These are phyloP conservation scores for Condylura cristata DNA, from an alignment of 2,113 vertebrate species.

Conservation along the genomic window DNA sequence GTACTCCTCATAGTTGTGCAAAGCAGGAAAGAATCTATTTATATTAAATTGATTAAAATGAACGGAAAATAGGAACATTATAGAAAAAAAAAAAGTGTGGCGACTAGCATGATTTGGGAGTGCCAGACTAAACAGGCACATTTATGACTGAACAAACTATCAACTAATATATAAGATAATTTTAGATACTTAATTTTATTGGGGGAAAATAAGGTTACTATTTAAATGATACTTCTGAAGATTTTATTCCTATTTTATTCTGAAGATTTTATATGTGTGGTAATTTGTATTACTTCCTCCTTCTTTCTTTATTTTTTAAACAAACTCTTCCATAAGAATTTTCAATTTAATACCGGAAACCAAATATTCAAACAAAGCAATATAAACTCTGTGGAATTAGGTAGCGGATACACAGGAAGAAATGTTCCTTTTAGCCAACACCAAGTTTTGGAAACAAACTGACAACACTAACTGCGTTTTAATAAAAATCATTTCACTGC, in stretches of 20 bases:
- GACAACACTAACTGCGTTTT: constrained; percentile 47
- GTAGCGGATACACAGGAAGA: not conserved
- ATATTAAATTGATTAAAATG: not conserved
- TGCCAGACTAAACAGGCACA: not conserved
- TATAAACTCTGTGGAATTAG: constrained; percentile 10
- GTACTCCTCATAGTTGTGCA: not conserved
- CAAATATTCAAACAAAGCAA: constrained; percentile 38
- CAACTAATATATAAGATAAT: not conserved
- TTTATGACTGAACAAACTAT: not conserved
- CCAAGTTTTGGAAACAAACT: constrained; percentile 71
- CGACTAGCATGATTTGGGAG: not conserved
- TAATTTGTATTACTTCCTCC: no score
- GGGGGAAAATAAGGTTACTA: not conserved
- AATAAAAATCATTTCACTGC: constrained; percentile 65
- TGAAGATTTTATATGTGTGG: no score
- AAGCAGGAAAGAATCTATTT: not conserved
- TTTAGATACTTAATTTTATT: not conserved
- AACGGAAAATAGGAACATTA: not conserved
- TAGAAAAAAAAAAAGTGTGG: not conserved
- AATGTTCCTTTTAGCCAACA: constrained; percentile 61
- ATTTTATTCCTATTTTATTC: not conserved
- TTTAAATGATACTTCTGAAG: not conserved
- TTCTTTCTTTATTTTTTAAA: no score
- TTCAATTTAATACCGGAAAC: not conserved
- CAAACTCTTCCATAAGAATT: constrained; percentile 8